Conservation (phyloP, 2,113 vertebrate genomes). For the Dicentrarchus labrax region DNA sequence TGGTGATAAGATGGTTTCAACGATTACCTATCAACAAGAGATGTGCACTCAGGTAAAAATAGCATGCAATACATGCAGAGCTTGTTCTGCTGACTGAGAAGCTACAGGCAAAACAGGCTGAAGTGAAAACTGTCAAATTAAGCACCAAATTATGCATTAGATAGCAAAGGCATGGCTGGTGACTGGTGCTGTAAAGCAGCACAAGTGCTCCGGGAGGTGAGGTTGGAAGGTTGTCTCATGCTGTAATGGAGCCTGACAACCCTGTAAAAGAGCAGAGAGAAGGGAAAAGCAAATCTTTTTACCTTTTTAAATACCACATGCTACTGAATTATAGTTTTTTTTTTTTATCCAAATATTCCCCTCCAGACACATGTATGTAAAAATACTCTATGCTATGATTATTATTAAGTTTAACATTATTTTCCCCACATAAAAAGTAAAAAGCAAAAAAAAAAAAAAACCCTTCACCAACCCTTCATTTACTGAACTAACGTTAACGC, state of each 20-base stretch:
- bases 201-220: conserved; percentile 44
- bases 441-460: no score
- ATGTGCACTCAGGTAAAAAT: conserved; percentile 68
- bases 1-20: conserved; percentile 55
- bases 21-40: conserved; percentile 69
- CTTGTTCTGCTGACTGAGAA: conserved; percentile 70
- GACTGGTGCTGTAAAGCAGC: conserved; percentile 59
- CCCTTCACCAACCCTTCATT: no score
- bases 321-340: neutral
- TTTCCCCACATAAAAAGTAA: no score
- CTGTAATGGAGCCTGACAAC: conserved; percentile 61
- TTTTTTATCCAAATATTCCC: no score
- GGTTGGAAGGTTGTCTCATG: conserved; percentile 51
- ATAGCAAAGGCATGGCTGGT: conserved; percentile 61
- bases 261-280: conserved; percentile 37
- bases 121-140: conserved; percentile 77
- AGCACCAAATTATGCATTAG: conserved; percentile 75
- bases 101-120: conserved; percentile 55
- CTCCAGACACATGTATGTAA: no score
- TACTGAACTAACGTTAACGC: no score
- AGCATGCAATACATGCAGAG: conserved; percentile 52
- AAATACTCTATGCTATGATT: no score
- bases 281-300: conserved; percentile 20
- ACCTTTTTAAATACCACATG: conserved; percentile 8
- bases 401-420: no score